phyloP scores from a whole-genome alignment of 1,140 invertebrate species.

The Drosophila mojavensis region DNA sequence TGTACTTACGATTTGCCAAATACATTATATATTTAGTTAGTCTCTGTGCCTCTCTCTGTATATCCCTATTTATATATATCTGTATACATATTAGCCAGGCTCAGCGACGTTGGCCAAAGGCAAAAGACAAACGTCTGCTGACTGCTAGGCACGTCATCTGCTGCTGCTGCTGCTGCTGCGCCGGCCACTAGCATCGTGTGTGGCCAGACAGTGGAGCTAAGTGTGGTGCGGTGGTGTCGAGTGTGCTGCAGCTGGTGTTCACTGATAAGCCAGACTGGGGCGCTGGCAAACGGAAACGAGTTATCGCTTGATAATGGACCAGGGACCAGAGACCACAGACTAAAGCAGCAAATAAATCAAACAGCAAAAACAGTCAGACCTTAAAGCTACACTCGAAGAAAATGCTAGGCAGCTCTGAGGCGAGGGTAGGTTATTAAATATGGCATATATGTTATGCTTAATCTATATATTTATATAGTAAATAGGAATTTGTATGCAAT shows the following conservation, averaged over 20 bases:
- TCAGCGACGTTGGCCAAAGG: constrained; percentile 14
- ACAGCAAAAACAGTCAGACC: neutral
- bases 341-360: constrained; percentile 7
- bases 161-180: constrained; percentile 14
- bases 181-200: constrained; percentile 22
- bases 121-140: constrained; percentile 3
- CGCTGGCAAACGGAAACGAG: constrained; percentile 48
- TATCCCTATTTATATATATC: neutral
- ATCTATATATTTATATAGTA: too few species aligned
- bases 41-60: neutral
- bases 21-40: constrained; percentile 12
- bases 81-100: constrained; percentile 5
- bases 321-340: constrained; percentile 17
- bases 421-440: too few species aligned
- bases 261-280: constrained; percentile 33
- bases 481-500: too few species aligned
- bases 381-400: constrained; percentile 15
- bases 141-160: constrained; percentile 27
- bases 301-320: constrained; percentile 49
- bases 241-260: constrained; percentile 22
- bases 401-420: neutral
- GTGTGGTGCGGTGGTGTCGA: neutral
- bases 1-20: constrained; percentile 15
- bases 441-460: too few species aligned
- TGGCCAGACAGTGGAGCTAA: constrained; percentile 19